A percentile compares a stretch with the other conserved stretches of the same genome.
phyloP scores from a whole-genome alignment of 2,797 vertebrate species.

The Nyctalus aviator region DNA sequence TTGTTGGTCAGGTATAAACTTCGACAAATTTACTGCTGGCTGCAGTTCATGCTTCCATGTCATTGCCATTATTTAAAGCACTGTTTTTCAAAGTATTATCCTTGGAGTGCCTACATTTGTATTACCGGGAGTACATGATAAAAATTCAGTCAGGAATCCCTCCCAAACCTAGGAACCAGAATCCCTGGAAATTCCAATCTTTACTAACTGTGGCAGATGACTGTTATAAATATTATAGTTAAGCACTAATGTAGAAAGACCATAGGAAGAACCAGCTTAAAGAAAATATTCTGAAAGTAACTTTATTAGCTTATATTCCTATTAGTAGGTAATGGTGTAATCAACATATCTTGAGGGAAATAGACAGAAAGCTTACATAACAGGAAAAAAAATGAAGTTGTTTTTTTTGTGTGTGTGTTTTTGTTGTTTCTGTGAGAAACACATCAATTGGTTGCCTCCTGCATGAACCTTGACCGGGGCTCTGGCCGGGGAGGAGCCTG shows the following conservation, averaged over 20 bases:
- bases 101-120: not conserved
- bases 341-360: not conserved
- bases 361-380: not conserved
- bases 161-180: not conserved
- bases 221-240: not conserved
- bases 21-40: not conserved
- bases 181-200: not conserved
- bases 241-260: not conserved
- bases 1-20: not conserved
- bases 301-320: not conserved
- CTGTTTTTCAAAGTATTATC: conserved; percentile 4
- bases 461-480: no score
- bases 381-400: no score
- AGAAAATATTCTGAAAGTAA: conserved; percentile 5
- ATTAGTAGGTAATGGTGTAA: not conserved
- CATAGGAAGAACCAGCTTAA: not conserved
- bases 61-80: not conserved
- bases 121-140: not conserved
- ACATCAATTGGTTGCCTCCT: no score
- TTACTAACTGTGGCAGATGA: not conserved
- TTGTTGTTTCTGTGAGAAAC: no score
- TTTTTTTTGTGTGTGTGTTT: no score
- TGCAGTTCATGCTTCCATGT: not conserved
- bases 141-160: not conserved
- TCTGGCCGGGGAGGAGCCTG: no score